A percentile compares a stretch with the other conserved stretches of the same genome.
These are phyloP conservation scores for Idaea aversata DNA, from an alignment of 2,888 invertebrate species.

Conservation along the genomic window DNA sequence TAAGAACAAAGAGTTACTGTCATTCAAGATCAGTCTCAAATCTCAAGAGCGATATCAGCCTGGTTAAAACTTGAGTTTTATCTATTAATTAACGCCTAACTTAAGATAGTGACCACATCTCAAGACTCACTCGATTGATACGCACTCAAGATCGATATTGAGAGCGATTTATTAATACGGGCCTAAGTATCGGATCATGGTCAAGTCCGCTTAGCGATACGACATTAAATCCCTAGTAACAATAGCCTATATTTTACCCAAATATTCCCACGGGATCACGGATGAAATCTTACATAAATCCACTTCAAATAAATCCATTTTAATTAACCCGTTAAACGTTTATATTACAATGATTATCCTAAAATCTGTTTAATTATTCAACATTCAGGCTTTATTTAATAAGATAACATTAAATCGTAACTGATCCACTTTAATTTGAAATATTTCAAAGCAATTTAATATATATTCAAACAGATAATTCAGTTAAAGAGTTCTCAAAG, in stretches of 20 bases:
- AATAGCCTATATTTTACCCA: not conserved
- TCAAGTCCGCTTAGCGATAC: too few relatives aligned
- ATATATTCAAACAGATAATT: constrained; percentile 23
- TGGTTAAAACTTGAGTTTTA: too few relatives aligned
- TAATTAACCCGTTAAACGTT: not conserved
- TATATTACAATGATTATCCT: not conserved
- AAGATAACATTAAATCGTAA: not conserved
- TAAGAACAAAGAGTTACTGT: too few relatives aligned
- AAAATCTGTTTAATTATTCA: not conserved
- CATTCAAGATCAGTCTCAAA: too few relatives aligned
- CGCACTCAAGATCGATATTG: too few relatives aligned
- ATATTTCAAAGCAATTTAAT: constrained; percentile 17
- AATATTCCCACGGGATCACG: not conserved
- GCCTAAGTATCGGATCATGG: too few relatives aligned
- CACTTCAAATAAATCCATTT: not conserved
- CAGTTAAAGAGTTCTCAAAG: constrained; percentile 27
- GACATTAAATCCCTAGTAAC: too few relatives aligned
- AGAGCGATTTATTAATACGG: too few relatives aligned
- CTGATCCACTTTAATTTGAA: not conserved
- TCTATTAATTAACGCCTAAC: too few relatives aligned
- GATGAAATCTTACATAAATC: not conserved
- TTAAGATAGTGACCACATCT: too few relatives aligned
- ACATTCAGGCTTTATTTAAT: not conserved
- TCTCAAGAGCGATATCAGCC: too few relatives aligned
- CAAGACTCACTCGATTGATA: too few relatives aligned